Evolutionary conservation across 2,888 invertebrate species (phyloP).

Genomic region (Phanerotoma sp.): DNA sequence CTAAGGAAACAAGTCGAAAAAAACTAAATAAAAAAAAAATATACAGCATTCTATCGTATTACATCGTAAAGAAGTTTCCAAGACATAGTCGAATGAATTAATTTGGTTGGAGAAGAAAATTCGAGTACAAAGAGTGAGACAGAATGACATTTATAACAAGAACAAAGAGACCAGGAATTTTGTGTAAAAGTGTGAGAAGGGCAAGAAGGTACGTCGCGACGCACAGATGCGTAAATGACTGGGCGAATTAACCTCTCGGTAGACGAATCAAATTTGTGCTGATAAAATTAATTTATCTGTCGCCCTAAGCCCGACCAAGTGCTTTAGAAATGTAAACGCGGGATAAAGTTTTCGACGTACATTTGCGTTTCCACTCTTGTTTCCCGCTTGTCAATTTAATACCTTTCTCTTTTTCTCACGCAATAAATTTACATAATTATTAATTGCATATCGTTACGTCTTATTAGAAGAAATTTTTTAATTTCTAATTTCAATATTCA

Average conservation of each 20-base stretch:
- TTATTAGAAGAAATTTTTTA: too few relatives aligned
- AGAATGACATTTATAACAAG: slow-evolving; percentile 11
- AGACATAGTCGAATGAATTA: slow-evolving; percentile 38
- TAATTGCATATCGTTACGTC: too few relatives aligned
- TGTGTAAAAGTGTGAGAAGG: not conserved
- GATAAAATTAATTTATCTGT: slow-evolving; percentile 23
- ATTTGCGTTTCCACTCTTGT: slow-evolving; percentile 9
- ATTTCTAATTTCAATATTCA: too few relatives aligned
- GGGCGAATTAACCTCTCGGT: slow-evolving; percentile 3
- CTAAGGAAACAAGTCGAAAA: slow-evolving; percentile 5
- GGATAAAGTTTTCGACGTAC: slow-evolving; percentile 8
- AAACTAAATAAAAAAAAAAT: not conserved
- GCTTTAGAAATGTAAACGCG: slow-evolving; percentile 2
- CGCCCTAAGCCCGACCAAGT: slow-evolving; percentile 1
- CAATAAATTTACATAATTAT: not conserved
- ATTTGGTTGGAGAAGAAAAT: slow-evolving; percentile 38
- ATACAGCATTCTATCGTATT: too few relatives aligned
- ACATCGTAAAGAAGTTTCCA: slow-evolving; percentile 24
- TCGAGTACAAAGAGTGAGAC: slow-evolving; percentile 33
- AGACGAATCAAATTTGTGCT: slow-evolving; percentile 24
- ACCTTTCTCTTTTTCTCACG: not conserved
- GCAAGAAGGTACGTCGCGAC: slow-evolving; percentile 5
- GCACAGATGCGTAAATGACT: slow-evolving; percentile 11
- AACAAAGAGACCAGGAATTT: not conserved
- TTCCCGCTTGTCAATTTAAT: slow-evolving; percentile 3